Base-by-base conservation (phyloP, 1,140 invertebrate species). In the Callitettix versicolor region DNA sequence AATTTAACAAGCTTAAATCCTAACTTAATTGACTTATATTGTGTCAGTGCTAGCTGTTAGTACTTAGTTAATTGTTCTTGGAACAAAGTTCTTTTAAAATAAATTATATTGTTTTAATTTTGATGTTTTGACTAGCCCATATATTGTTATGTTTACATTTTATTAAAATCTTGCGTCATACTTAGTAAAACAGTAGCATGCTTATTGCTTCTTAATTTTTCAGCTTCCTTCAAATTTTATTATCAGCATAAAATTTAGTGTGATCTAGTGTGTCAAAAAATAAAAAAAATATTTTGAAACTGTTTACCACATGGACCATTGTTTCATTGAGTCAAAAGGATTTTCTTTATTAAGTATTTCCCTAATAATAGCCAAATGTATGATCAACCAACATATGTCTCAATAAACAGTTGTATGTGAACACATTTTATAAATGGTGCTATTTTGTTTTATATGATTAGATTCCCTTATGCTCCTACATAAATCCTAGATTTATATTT, bases 341-440 rank as follows among this genome's bases (percentile, higher is more conserved):
- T 26, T 59, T 57, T 51, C 56, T 48, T 51, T 55, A 34, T 38
- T 44, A 41, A 53, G 42, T 40, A 42, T 58, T 36, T 57, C 57
- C 47, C 41, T 54, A 34, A 48, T 24, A 30, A 56, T 43, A 60
- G 50, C 53, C 58, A 55, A 60, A 53, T 58, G 53, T 60, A 57
- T 58, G 43, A 58, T 55, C 18, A 58, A 53, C 50, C 46, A 48
- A 75, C 74, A 78, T 78, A 76, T 55, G 41, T 79, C 76, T 77
- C 73, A 79, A 78, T 79, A 79, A 79, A 79, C 76, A 78, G 76
- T 79, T 79, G 76, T 79, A 79, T 79, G 76, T 78, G 78, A 76
- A 76, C 56, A 59, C 41, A 55, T 59, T 60, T 60, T 60, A 53
- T 60, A 60, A 30, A 30, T 30, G 26, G 3, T 30, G 26, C 26